Evolutionary conservation across 2,113 vertebrate genomes (phyloP).

Genomic region (Eurystomus gularis): DNA sequence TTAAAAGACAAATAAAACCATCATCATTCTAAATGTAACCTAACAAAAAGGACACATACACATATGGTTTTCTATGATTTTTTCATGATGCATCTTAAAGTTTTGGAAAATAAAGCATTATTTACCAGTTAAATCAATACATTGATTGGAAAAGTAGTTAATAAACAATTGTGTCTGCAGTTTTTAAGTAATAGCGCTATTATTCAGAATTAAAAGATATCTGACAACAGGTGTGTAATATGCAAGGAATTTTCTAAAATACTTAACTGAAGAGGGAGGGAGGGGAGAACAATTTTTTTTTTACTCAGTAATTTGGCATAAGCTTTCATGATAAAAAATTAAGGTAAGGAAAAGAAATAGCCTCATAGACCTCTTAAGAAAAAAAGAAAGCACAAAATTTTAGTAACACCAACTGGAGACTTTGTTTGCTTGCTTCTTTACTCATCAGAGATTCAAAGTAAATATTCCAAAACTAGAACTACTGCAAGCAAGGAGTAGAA

Average conservation of each 20-base stretch:
- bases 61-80: neutral
- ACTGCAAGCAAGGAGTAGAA: neutral
- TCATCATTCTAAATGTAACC: neutral
- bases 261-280: neutral
- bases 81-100: neutral
- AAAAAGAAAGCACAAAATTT: neutral
- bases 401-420: neutral
- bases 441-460: neutral
- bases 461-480: neutral
- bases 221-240: neutral
- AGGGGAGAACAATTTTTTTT: neutral
- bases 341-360: neutral
- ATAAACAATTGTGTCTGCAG: neutral
- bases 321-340: neutral
- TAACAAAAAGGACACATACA: neutral
- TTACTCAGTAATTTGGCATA: accelerated
- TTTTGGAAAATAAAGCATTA: neutral
- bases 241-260: neutral
- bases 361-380: neutral
- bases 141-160: neutral
- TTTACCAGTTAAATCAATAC: neutral
- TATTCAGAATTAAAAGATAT: neutral
- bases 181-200: neutral
- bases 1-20: neutral
- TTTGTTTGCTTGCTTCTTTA: neutral